Base-by-base conservation (phyloP, 2,888 invertebrate genomes). In the Philereme transversata region DNA sequence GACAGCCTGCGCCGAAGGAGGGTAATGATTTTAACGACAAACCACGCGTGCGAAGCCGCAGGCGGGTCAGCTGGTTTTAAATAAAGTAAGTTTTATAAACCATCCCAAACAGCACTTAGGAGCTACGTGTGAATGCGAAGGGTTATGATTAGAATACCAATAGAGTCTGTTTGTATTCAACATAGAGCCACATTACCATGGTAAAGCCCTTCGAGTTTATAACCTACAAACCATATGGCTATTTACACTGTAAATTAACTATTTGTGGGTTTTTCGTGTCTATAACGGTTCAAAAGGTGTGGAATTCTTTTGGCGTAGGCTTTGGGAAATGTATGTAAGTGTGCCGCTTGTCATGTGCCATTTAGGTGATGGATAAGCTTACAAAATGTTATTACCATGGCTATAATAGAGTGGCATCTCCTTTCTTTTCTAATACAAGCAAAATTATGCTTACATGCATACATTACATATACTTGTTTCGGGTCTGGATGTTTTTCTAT, bases 191-290 rank as follows among this genome's bases (percentile, higher is more conserved):
- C 59, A 56, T 60, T 57, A 63, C 38, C 60, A 58, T 60, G 57
- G 35, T 40, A 47, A 38, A 6, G 53, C 57, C 57, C 54, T 62
- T 57, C 49, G 40, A 53, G 53, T 61, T 62, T 62, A 62, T 53
- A 57, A 62, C 62, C 53, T 53, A 57, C 58, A 55, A 64, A 63
- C 43, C 49, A 51, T 64, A 62, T 59, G 51, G 50, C 60, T 51
- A 61, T 67, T 67, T 59, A 64, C 54, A 52, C 51, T 62, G 61
- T 61, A 66, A 69, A 69, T 69, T 61, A 67, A 60, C 50, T 55
- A 60, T 67, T 67, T 67, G 66, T 65, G 53, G 50, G 60, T 51
- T 63, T 51, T 56, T 57, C 60, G 50, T 48, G 62, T 44, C 40
- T 48, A 60, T 67, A 67, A 69, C 67, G 65, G 69, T 8, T 40